Conservation (phyloP, 1,140 invertebrate species). For the Megathymus violae region DNA sequence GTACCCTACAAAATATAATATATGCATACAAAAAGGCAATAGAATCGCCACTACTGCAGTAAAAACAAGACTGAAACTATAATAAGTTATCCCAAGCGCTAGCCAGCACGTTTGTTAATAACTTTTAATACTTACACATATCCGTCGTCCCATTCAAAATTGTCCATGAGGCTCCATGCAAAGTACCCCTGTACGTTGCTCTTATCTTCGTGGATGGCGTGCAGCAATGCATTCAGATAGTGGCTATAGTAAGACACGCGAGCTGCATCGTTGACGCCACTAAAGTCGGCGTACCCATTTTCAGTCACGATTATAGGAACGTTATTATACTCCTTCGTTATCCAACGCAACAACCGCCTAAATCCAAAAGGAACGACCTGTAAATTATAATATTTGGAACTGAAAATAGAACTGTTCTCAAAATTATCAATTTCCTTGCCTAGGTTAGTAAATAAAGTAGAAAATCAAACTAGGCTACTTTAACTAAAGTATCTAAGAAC, state of each 20-base stretch:
- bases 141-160: conserved; percentile 89
- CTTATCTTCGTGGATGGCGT: conserved; percentile 84
- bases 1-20: too few relatives aligned
- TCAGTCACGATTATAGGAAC: conserved; percentile 89
- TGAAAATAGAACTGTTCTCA: too few relatives aligned
- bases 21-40: too few relatives aligned
- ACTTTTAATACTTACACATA: conserved; percentile 83
- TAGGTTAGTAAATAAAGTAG: too few relatives aligned
- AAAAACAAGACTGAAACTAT: too few relatives aligned
- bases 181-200: conserved; percentile 89
- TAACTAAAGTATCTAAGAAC: too few relatives aligned
- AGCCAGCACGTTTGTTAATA: too few relatives aligned
- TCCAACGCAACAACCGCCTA: conserved; percentile 85
- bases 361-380: conserved; percentile 79
- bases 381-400: too few relatives aligned
- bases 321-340: conserved; percentile 87
- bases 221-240: conserved; percentile 84
- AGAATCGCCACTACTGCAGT: too few relatives aligned
- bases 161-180: conserved; percentile 90
- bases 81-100: too few relatives aligned
- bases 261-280: conserved; percentile 77
- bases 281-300: conserved; percentile 86
- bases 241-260: conserved; percentile 84
- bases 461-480: too few relatives aligned
- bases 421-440: too few relatives aligned